These are phyloP conservation scores for Erannis defoliaria DNA, from an alignment of 2,888 invertebrate genomes.

Conservation along the genomic window DNA sequence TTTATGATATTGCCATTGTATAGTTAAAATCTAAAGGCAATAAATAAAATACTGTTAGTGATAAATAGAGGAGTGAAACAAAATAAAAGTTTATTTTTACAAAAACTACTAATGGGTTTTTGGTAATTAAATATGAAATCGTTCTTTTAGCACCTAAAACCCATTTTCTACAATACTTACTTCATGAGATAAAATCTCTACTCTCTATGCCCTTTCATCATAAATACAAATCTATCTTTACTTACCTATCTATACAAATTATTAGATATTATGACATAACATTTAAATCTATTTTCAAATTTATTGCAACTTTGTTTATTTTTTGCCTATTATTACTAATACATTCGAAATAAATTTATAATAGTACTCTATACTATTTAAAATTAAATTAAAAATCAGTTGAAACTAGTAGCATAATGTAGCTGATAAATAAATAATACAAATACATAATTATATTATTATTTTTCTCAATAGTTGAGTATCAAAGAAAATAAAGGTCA, in stretches of 20 bases:
- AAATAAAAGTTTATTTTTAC: background rate
- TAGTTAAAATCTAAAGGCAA: background rate
- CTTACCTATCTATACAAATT: constrained; percentile 13
- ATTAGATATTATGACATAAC: background rate
- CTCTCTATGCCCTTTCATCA: constrained; percentile 13
- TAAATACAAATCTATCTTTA: constrained; percentile 30
- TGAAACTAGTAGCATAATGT: background rate
- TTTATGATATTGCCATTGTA: background rate
- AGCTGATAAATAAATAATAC: background rate
- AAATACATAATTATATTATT: background rate
- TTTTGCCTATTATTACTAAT: background rate
- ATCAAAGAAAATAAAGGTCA: constrained; percentile 19
- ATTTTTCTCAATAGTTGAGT: too few relatives aligned
- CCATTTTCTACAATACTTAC: constrained; percentile 15
- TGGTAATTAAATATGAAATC: background rate
- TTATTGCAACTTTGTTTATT: constrained; percentile 24
- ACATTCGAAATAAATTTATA: background rate
- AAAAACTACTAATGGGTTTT: background rate
- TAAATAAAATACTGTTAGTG: background rate
- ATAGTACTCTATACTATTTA: too few relatives aligned
- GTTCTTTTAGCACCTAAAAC: constrained; percentile 24
- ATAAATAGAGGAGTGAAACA: background rate
- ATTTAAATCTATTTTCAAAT: constrained; percentile 6
- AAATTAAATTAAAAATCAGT: too few relatives aligned
- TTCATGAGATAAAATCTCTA: constrained; percentile 32